Conservation (phyloP, 2,888 invertebrate species). For the Andrena haemorrhoa region DNA sequence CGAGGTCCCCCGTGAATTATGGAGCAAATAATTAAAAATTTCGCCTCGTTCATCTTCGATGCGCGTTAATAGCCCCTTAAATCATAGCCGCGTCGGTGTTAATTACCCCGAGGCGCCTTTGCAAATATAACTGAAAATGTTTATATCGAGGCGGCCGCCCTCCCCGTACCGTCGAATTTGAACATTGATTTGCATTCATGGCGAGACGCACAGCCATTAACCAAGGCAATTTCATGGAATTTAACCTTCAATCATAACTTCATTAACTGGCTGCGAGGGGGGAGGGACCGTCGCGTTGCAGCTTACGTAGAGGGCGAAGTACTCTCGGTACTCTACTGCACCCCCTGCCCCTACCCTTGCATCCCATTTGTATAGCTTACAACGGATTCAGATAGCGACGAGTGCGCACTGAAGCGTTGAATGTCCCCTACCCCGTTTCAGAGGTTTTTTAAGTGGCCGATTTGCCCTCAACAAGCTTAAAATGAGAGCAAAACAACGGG, state of each 20-base stretch:
- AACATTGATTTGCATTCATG: constrained; percentile 68
- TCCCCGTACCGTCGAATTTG: constrained; percentile 49
- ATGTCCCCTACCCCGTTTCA: constrained; percentile 43
- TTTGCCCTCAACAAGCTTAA: constrained; percentile 41
- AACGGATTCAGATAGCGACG: constrained; percentile 74
- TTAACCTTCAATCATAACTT: constrained; percentile 83
- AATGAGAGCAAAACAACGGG: constrained; percentile 16
- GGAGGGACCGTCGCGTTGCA: constrained; percentile 43
- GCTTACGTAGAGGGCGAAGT: constrained; percentile 57
- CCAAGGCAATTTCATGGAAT: constrained; percentile 81
- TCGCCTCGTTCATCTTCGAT: background rate
- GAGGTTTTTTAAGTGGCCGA: constrained; percentile 62
- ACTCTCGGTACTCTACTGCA: constrained; percentile 48
- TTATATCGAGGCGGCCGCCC: constrained; percentile 25
- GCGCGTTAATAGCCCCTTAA: background rate
- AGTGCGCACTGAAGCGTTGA: constrained; percentile 51
- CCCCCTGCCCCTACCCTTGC: constrained; percentile 56
- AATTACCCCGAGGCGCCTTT: constrained; percentile 23
- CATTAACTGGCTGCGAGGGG: constrained; percentile 76
- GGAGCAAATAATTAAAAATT: constrained; percentile 3
- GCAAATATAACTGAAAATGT: constrained; percentile 21
- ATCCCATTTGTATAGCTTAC: constrained; percentile 79
- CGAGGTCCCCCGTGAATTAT: background rate
- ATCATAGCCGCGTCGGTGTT: constrained; percentile 19
- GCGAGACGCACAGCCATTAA: constrained; percentile 67